phyloP scores from a whole-genome alignment of 2,888 invertebrate species.

The Argyra leucocephala region DNA sequence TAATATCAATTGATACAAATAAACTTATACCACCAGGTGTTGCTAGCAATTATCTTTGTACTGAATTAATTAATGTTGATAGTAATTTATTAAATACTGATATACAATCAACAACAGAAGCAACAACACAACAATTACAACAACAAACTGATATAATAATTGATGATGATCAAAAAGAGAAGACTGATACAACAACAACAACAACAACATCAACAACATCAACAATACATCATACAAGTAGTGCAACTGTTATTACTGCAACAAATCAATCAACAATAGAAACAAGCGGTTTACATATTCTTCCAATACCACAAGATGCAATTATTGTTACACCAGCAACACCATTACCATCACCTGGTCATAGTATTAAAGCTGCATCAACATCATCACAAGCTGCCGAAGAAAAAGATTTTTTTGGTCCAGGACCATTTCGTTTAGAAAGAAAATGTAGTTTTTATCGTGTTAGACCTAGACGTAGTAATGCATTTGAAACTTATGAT shows the following conservation, averaged over 20 bases:
- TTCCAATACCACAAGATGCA: conserved; percentile 33
- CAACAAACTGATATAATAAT: background rate
- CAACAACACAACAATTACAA: background rate
- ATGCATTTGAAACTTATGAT: conserved; percentile 17
- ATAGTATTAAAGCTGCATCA: conserved; percentile 29
- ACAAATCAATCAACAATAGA: conserved; percentile 25
- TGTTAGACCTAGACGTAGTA: conserved; percentile 33
- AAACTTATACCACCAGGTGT: conserved; percentile 10
- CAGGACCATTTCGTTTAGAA: conserved; percentile 37
- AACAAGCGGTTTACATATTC: conserved; percentile 19
- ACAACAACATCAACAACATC: conserved; percentile 24
- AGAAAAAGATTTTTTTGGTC: conserved; percentile 28
- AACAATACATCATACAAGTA: conserved; percentile 24
- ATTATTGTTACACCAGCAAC: conserved; percentile 44
- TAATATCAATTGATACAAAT: conserved; percentile 23
- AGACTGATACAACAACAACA: conserved; percentile 17
- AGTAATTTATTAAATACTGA: background rate
- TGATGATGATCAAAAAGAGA: conserved; percentile 9
- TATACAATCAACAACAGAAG: background rate
- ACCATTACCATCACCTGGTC: conserved; percentile 43
- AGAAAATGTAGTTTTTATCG: conserved; percentile 44
- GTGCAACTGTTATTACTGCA: conserved; percentile 16
- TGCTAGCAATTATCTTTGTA: background rate
- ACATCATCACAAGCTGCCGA: conserved; percentile 33
- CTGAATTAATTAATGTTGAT: background rate